Conservation (phyloP, 2,113 vertebrate genomes). For the Sinocyclocheilus grahami region DNA sequence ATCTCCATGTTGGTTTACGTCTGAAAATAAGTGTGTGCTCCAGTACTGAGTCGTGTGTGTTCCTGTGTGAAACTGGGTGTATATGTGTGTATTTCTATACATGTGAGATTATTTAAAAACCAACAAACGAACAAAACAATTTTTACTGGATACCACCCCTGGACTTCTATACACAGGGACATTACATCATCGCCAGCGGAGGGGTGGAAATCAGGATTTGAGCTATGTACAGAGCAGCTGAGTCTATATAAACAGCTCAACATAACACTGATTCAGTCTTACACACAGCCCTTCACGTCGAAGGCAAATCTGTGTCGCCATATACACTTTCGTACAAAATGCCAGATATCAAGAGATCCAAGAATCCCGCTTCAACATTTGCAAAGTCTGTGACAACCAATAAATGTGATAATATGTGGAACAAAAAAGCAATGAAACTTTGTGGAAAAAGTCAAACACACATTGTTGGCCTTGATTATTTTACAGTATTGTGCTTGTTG, state of each 20-base stretch:
- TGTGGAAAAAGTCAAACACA: neutral
- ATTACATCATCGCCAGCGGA: slow-evolving; percentile 42
- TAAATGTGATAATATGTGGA: neutral
- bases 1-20: slow-evolving; percentile 52
- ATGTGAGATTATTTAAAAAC: slow-evolving; percentile 43
- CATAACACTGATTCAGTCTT: slow-evolving; percentile 22
- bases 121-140: slow-evolving; percentile 31
- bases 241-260: slow-evolving; percentile 37
- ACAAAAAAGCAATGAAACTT: neutral
- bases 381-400: slow-evolving; percentile 5
- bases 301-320: slow-evolving; percentile 17
- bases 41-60: slow-evolving; percentile 21
- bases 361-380: neutral
- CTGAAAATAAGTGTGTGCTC: slow-evolving; percentile 54
- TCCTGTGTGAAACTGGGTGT: slow-evolving; percentile 29
- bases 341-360: slow-evolving; percentile 8
- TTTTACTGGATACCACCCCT: slow-evolving; percentile 45
- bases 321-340: neutral
- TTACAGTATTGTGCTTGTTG: slow-evolving; percentile 38
- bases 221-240: slow-evolving; percentile 54
- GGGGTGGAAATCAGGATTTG: slow-evolving; percentile 36
- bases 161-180: slow-evolving; percentile 47
- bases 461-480: slow-evolving; percentile 12
- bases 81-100: slow-evolving; percentile 39
- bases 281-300: slow-evolving; percentile 2